Percentiles rank a stretch among this genome's conserved stretches.
Evolutionary conservation across 2,797 vertebrate genomes (phyloP).

Genomic region (Buphagus erythrorhynchus): DNA sequence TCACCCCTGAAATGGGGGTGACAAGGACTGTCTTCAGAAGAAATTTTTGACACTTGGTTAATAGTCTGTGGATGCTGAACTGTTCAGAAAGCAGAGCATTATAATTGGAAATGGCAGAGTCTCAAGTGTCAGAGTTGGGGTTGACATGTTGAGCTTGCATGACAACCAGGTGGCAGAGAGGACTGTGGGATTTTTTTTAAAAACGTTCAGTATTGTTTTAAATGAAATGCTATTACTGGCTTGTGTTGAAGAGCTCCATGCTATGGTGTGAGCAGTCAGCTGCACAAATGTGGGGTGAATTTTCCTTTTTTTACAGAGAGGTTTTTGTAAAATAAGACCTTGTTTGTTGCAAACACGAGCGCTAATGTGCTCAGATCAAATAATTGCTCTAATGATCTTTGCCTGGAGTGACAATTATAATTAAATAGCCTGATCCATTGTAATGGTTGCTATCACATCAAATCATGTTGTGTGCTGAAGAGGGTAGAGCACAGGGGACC

Average conservation of each 20-base stretch:
- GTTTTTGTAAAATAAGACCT: neutral
- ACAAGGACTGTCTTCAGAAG: neutral
- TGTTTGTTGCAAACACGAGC: neutral
- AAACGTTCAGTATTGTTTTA: neutral
- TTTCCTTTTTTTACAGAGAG: neutral
- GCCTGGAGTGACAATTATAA: neutral
- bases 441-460: neutral
- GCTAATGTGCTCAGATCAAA: neutral
- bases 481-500: neutral
- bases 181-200: neutral
- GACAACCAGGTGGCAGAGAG: neutral
- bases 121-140: neutral
- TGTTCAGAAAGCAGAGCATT: slow-evolving; percentile 1
- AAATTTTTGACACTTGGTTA: neutral
- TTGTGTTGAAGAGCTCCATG: neutral
- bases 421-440: slow-evolving; percentile 3
- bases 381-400: slow-evolving; percentile 42
- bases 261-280: neutral
- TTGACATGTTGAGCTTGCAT: neutral
- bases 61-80: neutral
- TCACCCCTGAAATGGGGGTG: neutral
- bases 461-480: neutral
- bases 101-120: slow-evolving; percentile 10
- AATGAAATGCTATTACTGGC: neutral
- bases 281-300: neutral